These are phyloP conservation scores for Cassiopea xamachana DNA, from an alignment of 30 jellyfish, hydroid and myxozoan genomes.

Conservation along the genomic window DNA sequence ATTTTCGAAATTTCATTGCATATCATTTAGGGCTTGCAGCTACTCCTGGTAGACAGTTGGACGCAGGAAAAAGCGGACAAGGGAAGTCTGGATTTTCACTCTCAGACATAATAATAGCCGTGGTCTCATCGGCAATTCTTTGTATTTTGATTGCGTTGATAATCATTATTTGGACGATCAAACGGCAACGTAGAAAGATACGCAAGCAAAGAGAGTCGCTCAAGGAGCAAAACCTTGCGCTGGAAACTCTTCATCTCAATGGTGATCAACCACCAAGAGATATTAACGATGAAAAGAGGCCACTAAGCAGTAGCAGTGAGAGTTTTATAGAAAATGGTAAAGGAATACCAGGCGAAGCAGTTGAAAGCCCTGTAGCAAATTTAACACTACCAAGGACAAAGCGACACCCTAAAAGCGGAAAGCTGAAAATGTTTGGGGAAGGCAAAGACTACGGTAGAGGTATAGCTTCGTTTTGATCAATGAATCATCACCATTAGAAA, in stretches of 20 bases:
- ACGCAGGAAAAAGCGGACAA: slow-evolving; percentile 2
- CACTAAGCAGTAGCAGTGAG: slow-evolving; percentile 62
- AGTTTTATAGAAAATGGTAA: slow-evolving; percentile 55
- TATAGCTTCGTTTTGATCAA: slow-evolving; percentile 52
- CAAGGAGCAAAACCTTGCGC: slow-evolving; percentile 6
- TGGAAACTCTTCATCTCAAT: slow-evolving; percentile 15
- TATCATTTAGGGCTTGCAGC: not conserved
- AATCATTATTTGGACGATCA: slow-evolving; percentile 27
- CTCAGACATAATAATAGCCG: slow-evolving; percentile 63
- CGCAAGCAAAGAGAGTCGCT: slow-evolving; percentile 1
- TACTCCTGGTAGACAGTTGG: slow-evolving; percentile 47
- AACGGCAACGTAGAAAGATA: slow-evolving; percentile 39
- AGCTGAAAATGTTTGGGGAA: slow-evolving; percentile 73
- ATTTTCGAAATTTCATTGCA: too few species aligned
- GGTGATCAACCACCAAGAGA: slow-evolving; percentile 13
- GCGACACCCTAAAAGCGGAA: slow-evolving; percentile 43
- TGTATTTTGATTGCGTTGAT: slow-evolving; percentile 58
- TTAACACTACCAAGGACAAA: slow-evolving; percentile 32
- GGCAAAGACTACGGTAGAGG: slow-evolving; percentile 62
- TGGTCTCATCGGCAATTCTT: slow-evolving; percentile 37
- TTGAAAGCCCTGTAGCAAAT: slow-evolving; percentile 63
- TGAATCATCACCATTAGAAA: too few species aligned
- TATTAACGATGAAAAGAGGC: slow-evolving; percentile 42
- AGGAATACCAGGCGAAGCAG: slow-evolving; percentile 3
- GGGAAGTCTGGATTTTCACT: slow-evolving; percentile 46